These are phyloP conservation scores for Columbina picui DNA, from an alignment of 2,113 vertebrate species.

Conservation along the genomic window DNA sequence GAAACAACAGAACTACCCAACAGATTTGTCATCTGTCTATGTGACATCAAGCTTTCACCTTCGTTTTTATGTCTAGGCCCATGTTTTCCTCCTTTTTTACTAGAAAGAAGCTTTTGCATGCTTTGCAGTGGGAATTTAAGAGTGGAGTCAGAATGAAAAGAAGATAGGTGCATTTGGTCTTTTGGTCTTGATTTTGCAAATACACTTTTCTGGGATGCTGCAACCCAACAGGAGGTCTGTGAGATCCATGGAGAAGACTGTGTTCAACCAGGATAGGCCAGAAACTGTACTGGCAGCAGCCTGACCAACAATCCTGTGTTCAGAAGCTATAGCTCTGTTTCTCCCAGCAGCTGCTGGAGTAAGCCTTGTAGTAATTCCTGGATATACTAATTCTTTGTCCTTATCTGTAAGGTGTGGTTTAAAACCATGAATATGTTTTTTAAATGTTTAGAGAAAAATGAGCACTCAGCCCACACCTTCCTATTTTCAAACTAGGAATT, in stretches of 20 bases:
- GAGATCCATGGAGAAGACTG: neutral
- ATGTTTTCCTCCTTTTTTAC: neutral
- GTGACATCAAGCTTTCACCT: neutral
- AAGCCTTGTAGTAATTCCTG: neutral
- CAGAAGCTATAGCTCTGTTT: neutral
- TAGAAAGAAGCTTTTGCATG: neutral
- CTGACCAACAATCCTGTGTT: neutral
- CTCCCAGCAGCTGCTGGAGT: neutral
- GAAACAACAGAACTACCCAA: neutral
- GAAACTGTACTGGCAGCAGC: neutral
- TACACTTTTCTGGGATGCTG: neutral
- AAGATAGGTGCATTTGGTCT: neutral
- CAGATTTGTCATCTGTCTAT: neutral
- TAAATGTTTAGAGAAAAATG: neutral
- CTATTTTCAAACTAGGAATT: neutral
- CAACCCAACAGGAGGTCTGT: neutral
- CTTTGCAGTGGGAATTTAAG: neutral
- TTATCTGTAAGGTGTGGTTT: neutral
- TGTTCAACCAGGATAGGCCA: neutral
- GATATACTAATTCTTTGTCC: neutral
- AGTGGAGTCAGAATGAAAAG: neutral
- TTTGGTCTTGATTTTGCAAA: neutral
- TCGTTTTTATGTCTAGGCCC: neutral
- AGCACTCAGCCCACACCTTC: neutral
- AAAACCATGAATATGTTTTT: neutral